Evolutionary conservation across 2,888 invertebrate species (phyloP), one percentile per base, ranked within the genome.

Genomic region (Noctua fimbriata): DNA sequence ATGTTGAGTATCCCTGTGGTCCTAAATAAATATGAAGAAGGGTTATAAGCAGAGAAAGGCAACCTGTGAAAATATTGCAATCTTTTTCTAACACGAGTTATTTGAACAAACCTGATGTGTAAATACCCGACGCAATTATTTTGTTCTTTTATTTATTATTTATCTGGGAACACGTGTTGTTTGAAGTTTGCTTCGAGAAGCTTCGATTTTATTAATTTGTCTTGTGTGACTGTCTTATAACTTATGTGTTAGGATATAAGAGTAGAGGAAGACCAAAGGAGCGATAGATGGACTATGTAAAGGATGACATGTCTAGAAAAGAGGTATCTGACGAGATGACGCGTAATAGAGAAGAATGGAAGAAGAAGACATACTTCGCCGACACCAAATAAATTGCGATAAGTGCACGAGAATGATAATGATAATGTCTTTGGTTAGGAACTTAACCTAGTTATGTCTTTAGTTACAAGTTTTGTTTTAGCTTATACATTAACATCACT

Each of bases 11-110:
- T 21, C 28, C 49, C 44, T n/a, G 14, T 63, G 36, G 82, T 73
- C 87, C 88, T 88, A 78, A 86, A 83, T 71, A 88, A 88, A 88
- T 81, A 87, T 24, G 52, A 69, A 77, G 63, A 81, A 85, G 76
- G 78, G 84, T 83, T 86, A 66, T 69, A 60, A 74, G 55, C 83
- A 24, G 16, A 65, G 75, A 88, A 86, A 81, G 76, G 75, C 73
- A 55, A 78, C 79, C 49, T 84, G 69, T 82, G 71, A 88, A 81
- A 88, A 86, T 81, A 86, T 78, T 81, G 72, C 67, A 82, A 84
- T 81, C 76, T 78, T 81, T 85, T 76, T 74, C 79, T 58, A 77
- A 71, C 75, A 66, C 55, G 55, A 76, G 49, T 21, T 84, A 76
- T 84, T 87, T 86, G 82, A 67, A 28, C 76, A 78, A 67, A 70